Percentiles rank a stretch among this genome's conserved stretches.
These are phyloP conservation scores for Hydropsyche betteni DNA, from an alignment of 2,888 invertebrate genomes.

Conservation along the genomic window DNA sequence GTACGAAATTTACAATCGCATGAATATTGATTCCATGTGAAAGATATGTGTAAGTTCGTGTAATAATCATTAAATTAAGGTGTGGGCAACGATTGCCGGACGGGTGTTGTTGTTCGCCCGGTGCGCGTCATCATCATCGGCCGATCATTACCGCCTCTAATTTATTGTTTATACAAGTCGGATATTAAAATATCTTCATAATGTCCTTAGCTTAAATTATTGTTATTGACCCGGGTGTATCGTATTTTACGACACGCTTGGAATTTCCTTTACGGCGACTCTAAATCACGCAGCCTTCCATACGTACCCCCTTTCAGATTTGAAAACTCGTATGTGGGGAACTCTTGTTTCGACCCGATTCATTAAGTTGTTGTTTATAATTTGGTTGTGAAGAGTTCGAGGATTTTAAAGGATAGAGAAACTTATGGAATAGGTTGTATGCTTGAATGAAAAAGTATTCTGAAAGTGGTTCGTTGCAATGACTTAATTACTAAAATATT, in stretches of 20 bases:
- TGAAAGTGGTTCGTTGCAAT: too few species aligned
- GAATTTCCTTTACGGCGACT: conserved; percentile 49
- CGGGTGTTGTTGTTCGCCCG: conserved; percentile 10
- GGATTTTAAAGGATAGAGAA: too few species aligned
- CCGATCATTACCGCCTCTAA: conserved; percentile 41
- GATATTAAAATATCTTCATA: conserved; percentile 52
- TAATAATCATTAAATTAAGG: conserved; percentile 42
- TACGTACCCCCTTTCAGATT: too few species aligned
- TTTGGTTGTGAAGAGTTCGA: too few species aligned
- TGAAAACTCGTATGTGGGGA: too few species aligned
- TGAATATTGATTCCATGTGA: too few species aligned
- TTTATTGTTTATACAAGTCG: conserved; percentile 49
- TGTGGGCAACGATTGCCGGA: conserved; percentile 49
- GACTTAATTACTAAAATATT: too few species aligned
- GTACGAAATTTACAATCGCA: too few species aligned
- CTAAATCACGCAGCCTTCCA: conserved; percentile 45
- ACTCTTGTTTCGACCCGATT: too few species aligned
- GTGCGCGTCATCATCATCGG: conserved; percentile 41
- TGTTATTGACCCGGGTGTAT: conserved; percentile 37
- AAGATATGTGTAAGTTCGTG: not conserved
- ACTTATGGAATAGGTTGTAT: too few species aligned
- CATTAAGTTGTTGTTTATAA: too few species aligned
- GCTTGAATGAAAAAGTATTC: too few species aligned
- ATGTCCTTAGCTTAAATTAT: conserved; percentile 36
- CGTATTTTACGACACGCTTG: conserved; percentile 40